Conservation (phyloP, 2,888 invertebrate genomes). For the Polyommatus icarus region DNA sequence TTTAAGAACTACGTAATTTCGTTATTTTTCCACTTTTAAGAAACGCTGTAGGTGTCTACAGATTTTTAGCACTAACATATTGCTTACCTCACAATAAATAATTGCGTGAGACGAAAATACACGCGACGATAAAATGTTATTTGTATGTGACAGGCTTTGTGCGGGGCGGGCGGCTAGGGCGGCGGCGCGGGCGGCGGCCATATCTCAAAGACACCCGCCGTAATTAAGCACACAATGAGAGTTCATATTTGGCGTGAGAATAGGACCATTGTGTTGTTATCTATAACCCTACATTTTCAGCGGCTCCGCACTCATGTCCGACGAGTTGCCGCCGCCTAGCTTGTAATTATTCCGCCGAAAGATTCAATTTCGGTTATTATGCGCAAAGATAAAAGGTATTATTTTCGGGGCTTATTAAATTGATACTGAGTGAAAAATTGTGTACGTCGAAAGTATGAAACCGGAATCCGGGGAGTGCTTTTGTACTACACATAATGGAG, state of each 20-base stretch:
- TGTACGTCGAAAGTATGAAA: not conserved
- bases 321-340: conserved; percentile 1
- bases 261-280: conserved; percentile 54
- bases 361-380: not conserved
- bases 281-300: conserved; percentile 70
- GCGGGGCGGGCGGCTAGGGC: conserved; percentile 51
- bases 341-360: conserved; percentile 20
- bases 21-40: too few relatives aligned
- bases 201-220: conserved; percentile 61
- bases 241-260: conserved; percentile 68
- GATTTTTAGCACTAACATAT: not conserved
- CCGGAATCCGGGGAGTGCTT: not conserved
- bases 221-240: conserved; percentile 78
- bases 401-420: not conserved
- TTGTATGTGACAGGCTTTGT: conserved; percentile 72
- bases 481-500: conserved; percentile 29
- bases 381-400: not conserved
- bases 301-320: not conserved
- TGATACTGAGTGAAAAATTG: conserved; percentile 2
- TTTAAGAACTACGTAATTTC: too few relatives aligned
- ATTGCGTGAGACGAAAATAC: conserved; percentile 54
- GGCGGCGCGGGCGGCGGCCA: conserved; percentile 56
- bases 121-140: conserved; percentile 67
- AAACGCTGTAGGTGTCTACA: too few relatives aligned
- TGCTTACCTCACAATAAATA: not conserved